phyloP scores from a whole-genome alignment of 2,113 vertebrate genomes.

The Nibea albiflora region DNA sequence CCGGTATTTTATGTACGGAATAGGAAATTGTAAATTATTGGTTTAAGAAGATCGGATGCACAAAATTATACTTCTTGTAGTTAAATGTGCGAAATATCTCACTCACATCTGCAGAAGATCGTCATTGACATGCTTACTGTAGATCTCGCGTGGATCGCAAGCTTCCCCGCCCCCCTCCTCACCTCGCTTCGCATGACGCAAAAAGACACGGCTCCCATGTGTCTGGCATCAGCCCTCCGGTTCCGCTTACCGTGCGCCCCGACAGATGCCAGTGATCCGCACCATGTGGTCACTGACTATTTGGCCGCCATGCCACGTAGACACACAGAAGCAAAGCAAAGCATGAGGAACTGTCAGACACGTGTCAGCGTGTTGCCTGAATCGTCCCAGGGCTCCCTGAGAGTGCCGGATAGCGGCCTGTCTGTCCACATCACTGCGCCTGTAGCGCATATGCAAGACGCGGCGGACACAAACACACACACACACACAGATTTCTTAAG shows the following conservation, averaged over 20 bases:
- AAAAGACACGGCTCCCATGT: constrained; percentile 42
- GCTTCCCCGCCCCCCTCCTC: neutral
- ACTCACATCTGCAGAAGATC: neutral
- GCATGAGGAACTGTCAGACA: constrained; percentile 56
- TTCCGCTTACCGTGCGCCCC: constrained; percentile 35
- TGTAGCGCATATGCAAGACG: constrained; percentile 19
- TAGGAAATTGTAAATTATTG: neutral
- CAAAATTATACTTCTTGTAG: neutral
- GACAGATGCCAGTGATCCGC: constrained; percentile 61
- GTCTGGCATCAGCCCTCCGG: constrained; percentile 50
- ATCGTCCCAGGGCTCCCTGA: constrained; percentile 49
- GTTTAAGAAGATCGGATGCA: neutral
- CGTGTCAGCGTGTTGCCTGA: constrained; percentile 48
- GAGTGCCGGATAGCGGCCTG: constrained; percentile 26
- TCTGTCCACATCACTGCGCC: constrained; percentile 50
- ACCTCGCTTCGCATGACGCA: constrained; percentile 7
- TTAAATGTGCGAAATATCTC: neutral
- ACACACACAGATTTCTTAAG: neutral
- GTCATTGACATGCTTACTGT: neutral
- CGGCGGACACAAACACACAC: constrained; percentile 12
- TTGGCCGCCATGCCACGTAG: constrained; percentile 56
- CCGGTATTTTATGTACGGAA: neutral
- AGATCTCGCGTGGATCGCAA: neutral
- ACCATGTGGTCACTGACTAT: constrained; percentile 68
- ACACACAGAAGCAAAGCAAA: constrained; percentile 49